Evolutionary conservation across 2,888 invertebrate genomes (phyloP).

Genomic region (Scelioninae gen. 2): DNA sequence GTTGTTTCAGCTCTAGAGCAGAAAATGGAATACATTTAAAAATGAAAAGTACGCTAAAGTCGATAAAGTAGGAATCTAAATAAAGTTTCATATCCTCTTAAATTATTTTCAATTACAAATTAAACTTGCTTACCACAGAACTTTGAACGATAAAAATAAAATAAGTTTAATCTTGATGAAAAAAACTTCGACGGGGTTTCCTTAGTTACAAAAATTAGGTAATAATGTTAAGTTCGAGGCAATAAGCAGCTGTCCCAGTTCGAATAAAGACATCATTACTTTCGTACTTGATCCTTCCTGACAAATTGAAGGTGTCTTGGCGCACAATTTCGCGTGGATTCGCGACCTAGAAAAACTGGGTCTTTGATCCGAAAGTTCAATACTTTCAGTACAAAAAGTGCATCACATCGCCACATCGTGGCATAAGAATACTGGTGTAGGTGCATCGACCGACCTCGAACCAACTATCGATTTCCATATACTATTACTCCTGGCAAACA

Average conservation of each 20-base stretch:
- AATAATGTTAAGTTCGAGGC: constrained; percentile 30
- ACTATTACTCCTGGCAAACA: constrained; percentile 25
- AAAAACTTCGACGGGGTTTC: constrained; percentile 12
- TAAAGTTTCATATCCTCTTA: too few species aligned
- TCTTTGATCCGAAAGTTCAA: constrained; percentile 51
- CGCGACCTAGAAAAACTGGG: constrained; percentile 44
- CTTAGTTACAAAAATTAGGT: constrained; percentile 18
- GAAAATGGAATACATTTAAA: too few species aligned
- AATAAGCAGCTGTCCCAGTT: constrained; percentile 38
- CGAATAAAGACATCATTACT: constrained; percentile 30
- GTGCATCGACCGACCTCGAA: constrained; percentile 55
- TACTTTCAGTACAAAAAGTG: constrained; percentile 17
- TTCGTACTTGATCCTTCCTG: constrained; percentile 29
- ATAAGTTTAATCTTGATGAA: too few species aligned
- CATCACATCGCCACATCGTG: constrained; percentile 35
- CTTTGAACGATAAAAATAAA: too few species aligned
- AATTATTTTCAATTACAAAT: too few species aligned
- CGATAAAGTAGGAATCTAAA: too few species aligned
- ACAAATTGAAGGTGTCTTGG: constrained; percentile 35
- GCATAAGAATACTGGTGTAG: constrained; percentile 30
- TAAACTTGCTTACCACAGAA: too few species aligned
- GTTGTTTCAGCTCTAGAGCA: too few species aligned
- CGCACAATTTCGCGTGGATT: constrained; percentile 47
- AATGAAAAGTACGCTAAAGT: too few species aligned
- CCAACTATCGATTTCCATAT: constrained; percentile 50